phyloP scores from a whole-genome alignment of 2,113 vertebrate species.

The Planiliza haematocheilus region DNA sequence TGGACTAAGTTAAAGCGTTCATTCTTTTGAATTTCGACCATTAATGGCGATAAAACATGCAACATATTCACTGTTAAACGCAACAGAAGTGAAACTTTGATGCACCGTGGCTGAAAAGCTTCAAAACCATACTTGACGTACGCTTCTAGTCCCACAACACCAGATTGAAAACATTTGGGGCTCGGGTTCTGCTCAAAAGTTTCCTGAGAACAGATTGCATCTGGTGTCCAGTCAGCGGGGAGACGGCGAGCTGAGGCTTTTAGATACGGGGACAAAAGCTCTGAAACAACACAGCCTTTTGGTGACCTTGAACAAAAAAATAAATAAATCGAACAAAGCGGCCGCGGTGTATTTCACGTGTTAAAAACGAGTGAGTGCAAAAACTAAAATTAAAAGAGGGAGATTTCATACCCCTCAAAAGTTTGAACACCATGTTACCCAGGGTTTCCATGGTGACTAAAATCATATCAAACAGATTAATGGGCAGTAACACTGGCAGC shows the following conservation, averaged over 20 bases:
- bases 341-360: neutral
- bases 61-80: too few relatives aligned
- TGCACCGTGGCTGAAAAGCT: neutral
- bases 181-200: neutral
- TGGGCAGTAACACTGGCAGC: neutral
- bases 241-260: neutral
- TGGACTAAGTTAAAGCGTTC: too few relatives aligned
- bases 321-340: neutral
- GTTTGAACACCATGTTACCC: too few relatives aligned
- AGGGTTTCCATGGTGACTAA: neutral
- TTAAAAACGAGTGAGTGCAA: neutral
- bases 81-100: neutral
- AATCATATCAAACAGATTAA: neutral
- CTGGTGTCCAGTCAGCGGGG: neutral
- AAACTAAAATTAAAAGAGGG: too few relatives aligned
- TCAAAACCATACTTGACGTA: neutral
- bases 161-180: conserved; percentile 20
- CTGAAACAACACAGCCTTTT: neutral
- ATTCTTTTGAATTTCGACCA: too few relatives aligned
- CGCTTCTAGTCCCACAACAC: neutral
- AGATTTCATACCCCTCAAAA: too few relatives aligned
- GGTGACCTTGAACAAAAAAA: neutral
- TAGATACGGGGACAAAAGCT: neutral
- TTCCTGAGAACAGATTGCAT: neutral
- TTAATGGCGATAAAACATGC: too few relatives aligned